These are phyloP conservation scores for Bufotes viridis DNA, from an alignment of 2,797 vertebrate species.

Conservation along the genomic window DNA sequence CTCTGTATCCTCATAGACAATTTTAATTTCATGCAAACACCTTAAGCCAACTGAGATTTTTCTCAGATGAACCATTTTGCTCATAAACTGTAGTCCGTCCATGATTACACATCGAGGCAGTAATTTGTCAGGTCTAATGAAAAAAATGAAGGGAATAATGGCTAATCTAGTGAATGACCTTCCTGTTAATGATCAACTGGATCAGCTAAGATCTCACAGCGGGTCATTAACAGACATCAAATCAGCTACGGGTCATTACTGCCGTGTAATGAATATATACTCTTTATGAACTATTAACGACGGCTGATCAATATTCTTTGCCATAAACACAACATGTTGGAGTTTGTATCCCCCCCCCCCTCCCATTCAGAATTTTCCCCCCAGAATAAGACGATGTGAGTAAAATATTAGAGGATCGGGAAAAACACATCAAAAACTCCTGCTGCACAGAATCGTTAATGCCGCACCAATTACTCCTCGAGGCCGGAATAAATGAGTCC, in stretches of 20 bases:
- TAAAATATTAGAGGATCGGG: conserved; percentile 26
- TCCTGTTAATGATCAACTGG: conserved; percentile 57
- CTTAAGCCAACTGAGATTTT: conserved; percentile 3
- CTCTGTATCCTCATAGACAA: not conserved
- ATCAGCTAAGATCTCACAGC: conserved; percentile 55
- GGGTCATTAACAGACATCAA: conserved; percentile 56
- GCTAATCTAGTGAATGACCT: conserved; percentile 57
- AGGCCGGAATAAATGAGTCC: conserved; percentile 60
- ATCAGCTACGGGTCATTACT: conserved; percentile 52
- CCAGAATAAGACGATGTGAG: not conserved
- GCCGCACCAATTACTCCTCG: conserved; percentile 62
- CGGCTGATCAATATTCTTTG: conserved; percentile 50
- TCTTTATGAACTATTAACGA: conserved; percentile 42
- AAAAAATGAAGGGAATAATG: conserved; percentile 49
- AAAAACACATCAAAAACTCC: conserved; percentile 24
- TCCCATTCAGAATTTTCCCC: not conserved
- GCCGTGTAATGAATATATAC: conserved; percentile 40
- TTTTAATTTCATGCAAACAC: not conserved
- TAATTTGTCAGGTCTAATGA: conserved; percentile 43
- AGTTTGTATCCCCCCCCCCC: too few relatives aligned
- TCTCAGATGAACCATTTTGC: not conserved
- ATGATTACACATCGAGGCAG: conserved; percentile 14
- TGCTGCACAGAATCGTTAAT: conserved; percentile 62
- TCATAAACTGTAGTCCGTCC: conserved; percentile 7
- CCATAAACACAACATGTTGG: conserved; percentile 21